These are phyloP conservation scores for Autographa pulchrina DNA, from an alignment of 2,888 invertebrate species.

Conservation along the genomic window DNA sequence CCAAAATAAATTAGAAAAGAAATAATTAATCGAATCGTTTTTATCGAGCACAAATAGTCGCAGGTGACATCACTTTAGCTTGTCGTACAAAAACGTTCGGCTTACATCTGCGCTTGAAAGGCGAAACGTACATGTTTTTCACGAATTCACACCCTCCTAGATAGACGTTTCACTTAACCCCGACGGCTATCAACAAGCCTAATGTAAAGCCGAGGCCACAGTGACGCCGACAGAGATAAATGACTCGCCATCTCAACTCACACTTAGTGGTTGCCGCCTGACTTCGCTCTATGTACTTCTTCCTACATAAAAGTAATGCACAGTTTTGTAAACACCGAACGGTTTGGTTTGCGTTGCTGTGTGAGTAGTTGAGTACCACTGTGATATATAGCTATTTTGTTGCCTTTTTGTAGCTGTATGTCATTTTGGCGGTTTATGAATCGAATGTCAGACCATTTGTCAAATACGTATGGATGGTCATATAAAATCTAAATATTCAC, in stretches of 20 bases:
- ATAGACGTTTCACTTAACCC: conserved; percentile 70
- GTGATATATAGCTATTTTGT: conserved; percentile 27
- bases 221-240: conserved; percentile 77
- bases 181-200: conserved; percentile 73
- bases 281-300: conserved; percentile 46
- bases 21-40: conserved; percentile 13
- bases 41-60: conserved; percentile 16
- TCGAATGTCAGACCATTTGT: conserved; percentile 38
- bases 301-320: conserved; percentile 47
- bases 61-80: conserved; percentile 22
- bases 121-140: conserved; percentile 61
- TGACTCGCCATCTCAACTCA: conserved; percentile 64
- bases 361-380: not conserved
- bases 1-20: not conserved
- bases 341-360: conserved; percentile 28
- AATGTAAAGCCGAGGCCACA: conserved; percentile 75
- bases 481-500: conserved; percentile 17
- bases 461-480: conserved; percentile 18
- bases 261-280: conserved; percentile 58
- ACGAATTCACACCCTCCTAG: conserved; percentile 59
- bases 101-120: conserved; percentile 54
- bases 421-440: conserved; percentile 36
- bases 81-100: conserved; percentile 43
- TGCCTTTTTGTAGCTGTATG: conserved; percentile 16
- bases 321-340: conserved; percentile 47